A percentile compares a stretch with the other conserved stretches of the same genome.
phyloP scores from a whole-genome alignment of 2,888 invertebrate species.

The Acleris laterana region DNA sequence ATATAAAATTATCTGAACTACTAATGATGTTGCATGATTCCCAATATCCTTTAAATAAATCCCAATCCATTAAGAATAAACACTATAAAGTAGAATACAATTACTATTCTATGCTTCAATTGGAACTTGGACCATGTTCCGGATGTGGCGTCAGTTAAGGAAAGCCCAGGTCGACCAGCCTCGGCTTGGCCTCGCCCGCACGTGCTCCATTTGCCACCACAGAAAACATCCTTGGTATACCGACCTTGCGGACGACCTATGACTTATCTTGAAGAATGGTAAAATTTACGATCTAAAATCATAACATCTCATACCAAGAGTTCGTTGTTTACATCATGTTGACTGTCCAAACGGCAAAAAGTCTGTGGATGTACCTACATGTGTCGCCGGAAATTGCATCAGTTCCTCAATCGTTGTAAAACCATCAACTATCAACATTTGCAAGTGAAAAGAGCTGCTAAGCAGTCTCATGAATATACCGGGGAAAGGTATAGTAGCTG shows the following conservation, averaged over 20 bases:
- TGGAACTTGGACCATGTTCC: slow-evolving; percentile 17
- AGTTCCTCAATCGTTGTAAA: slow-evolving; percentile 3
- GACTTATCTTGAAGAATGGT: slow-evolving; percentile 6
- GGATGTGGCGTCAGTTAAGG: slow-evolving; percentile 60
- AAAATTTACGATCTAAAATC: too few relatives aligned
- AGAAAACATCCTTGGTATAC: slow-evolving; percentile 50
- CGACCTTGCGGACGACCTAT: slow-evolving; percentile 25
- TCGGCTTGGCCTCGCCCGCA: slow-evolving; percentile 58
- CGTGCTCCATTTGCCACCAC: slow-evolving; percentile 55
- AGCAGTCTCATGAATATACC: too few relatives aligned
- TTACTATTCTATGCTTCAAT: slow-evolving; percentile 20
- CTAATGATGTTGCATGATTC: too few relatives aligned
- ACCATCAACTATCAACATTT: background rate
- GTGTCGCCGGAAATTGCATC: too few relatives aligned
- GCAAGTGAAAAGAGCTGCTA: background rate
- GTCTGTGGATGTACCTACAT: too few relatives aligned
- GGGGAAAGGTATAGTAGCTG: too few relatives aligned
- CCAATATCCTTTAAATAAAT: too few relatives aligned
- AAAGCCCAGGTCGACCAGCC: slow-evolving; percentile 61
- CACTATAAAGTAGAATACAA: background rate
- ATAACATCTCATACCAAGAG: too few relatives aligned
- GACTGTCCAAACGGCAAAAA: too few relatives aligned
- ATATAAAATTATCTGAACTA: too few relatives aligned
- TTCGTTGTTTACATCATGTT: too few relatives aligned
- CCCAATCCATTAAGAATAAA: background rate